phyloP scores from a whole-genome alignment of 2,113 vertebrate genomes.

The Piaya cayana region DNA sequence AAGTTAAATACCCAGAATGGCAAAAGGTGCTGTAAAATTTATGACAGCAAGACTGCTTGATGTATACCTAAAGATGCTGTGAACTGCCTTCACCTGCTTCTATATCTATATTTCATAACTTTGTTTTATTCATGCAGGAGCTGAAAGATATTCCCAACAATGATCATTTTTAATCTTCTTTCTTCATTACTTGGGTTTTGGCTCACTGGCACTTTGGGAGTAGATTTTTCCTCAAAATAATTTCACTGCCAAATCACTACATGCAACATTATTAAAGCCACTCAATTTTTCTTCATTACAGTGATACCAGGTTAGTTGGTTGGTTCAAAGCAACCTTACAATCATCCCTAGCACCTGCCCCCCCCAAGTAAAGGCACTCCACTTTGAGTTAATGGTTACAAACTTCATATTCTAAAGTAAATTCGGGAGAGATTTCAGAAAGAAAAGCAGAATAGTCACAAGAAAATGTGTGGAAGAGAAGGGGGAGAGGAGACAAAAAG shows the following conservation, averaged over 20 bases:
- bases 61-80: background rate
- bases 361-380: background rate
- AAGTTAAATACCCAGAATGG: conserved; percentile 36
- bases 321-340: background rate
- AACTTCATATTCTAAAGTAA: background rate
- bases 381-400: background rate
- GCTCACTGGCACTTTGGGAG: background rate
- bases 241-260: conserved; percentile 1
- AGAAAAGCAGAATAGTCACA: background rate
- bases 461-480: background rate
- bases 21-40: conserved; percentile 39
- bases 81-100: background rate
- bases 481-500: background rate
- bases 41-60: background rate
- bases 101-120: conserved; percentile 18
- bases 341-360: background rate
- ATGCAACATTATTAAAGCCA: background rate
- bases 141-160: background rate
- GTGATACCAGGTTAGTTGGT: background rate
- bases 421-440: background rate
- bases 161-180: background rate
- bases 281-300: background rate
- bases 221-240: background rate
- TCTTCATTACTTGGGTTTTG: background rate
- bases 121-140: background rate